phyloP scores from a whole-genome alignment of 2,888 invertebrate genomes.

The Molorchus minor region DNA sequence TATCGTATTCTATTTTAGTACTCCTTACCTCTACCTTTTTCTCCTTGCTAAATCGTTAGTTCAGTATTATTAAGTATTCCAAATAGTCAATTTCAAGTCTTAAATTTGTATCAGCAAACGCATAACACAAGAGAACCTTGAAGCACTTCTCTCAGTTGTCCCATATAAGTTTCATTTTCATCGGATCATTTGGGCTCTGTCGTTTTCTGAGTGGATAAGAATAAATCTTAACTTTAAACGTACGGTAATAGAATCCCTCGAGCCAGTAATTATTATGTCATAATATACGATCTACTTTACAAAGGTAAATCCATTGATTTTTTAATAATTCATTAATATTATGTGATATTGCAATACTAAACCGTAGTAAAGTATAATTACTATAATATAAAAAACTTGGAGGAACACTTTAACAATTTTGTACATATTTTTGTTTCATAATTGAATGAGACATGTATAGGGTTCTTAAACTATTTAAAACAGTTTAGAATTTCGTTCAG shows the following conservation, averaged over 20 bases:
- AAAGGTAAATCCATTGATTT: slow-evolving; percentile 5
- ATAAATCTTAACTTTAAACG: slow-evolving; percentile 10
- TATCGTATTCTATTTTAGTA: too few species aligned
- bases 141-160: slow-evolving; percentile 6
- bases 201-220: slow-evolving; percentile 17
- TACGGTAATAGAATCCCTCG: slow-evolving; percentile 12
- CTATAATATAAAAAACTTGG: too few species aligned
- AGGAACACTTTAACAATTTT: too few species aligned
- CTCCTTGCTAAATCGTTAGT: background rate
- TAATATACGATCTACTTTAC: too few species aligned
- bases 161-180: slow-evolving; percentile 12
- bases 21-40: background rate
- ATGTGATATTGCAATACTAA: too few species aligned
- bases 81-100: slow-evolving; percentile 1
- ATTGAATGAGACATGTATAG: too few species aligned
- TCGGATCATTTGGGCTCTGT: slow-evolving; percentile 9
- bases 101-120: slow-evolving; percentile 5
- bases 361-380: too few species aligned
- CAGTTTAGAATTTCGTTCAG: too few species aligned
- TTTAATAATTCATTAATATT: slow-evolving; percentile 16
- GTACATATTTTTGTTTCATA: too few species aligned
- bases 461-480: too few species aligned
- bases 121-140: slow-evolving; percentile 1
- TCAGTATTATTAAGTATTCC: background rate
- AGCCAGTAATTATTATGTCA: slow-evolving; percentile 8